These are phyloP conservation scores for Caenorhabditis angaria DNA, from an alignment of 2,888 invertebrate genomes.

Conservation along the genomic window DNA sequence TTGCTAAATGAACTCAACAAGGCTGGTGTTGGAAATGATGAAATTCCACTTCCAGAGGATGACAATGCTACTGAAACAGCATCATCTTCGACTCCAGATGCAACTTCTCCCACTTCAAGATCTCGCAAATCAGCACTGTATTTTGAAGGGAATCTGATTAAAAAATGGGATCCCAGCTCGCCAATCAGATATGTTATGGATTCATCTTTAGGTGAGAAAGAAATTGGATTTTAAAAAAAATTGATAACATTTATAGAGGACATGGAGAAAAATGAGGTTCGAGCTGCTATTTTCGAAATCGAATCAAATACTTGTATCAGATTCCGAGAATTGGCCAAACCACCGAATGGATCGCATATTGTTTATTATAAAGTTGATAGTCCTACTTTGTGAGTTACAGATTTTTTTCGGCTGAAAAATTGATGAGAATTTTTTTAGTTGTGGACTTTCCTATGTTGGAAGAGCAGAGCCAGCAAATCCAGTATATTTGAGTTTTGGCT, in stretches of 20 bases:
- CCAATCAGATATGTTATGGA: slow-evolving; percentile 67
- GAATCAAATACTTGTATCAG: slow-evolving; percentile 63
- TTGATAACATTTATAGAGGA: slow-evolving; percentile 44
- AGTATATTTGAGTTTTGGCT: slow-evolving; percentile 66
- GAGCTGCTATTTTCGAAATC: slow-evolving; percentile 61
- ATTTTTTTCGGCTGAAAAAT: too few species aligned
- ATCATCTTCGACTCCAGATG: slow-evolving; percentile 10
- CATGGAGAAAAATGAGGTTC: slow-evolving; percentile 60
- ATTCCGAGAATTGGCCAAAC: slow-evolving; percentile 52
- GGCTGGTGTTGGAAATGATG: slow-evolving; percentile 47
- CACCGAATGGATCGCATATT: slow-evolving; percentile 57
- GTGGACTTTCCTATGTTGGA: slow-evolving; percentile 70
- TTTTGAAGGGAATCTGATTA: slow-evolving; percentile 57
- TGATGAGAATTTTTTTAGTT: slow-evolving; percentile 45
- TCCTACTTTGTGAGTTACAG: slow-evolving; percentile 59
- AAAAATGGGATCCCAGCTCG: slow-evolving; percentile 61
- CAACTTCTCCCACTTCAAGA: slow-evolving; percentile 2
- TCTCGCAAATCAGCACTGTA: slow-evolving; percentile 49
- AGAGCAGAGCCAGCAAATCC: slow-evolving; percentile 64
- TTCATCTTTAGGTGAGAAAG: slow-evolving; percentile 52
- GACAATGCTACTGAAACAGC: slow-evolving; percentile 11
- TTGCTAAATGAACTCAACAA: slow-evolving; percentile 65
- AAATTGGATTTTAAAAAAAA: not conserved
- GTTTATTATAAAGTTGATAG: slow-evolving; percentile 64
- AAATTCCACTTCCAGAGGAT: slow-evolving; percentile 39